Evolutionary conservation across 92 coral and sea anemone genomes (phyloP).

Genomic region (Muricea muricata): DNA sequence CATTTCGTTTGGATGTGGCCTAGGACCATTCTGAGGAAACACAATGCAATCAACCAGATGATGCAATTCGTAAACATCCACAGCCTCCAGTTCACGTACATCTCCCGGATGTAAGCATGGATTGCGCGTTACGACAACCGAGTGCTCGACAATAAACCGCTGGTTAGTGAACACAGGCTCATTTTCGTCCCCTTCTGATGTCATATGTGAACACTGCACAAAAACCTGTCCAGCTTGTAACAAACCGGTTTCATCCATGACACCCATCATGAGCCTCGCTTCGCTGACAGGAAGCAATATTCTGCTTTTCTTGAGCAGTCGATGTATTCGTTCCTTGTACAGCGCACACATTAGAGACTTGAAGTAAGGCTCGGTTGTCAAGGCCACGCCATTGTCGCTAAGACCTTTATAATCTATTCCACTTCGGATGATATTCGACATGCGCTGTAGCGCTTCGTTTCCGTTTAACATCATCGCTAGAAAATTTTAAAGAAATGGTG

Average conservation of each 20-base stretch:
- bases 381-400: conserved; percentile 76
- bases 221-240: conserved; percentile 89
- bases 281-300: conserved; percentile 82
- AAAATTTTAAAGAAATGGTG: too few species aligned
- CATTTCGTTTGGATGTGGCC: conserved; percentile 98
- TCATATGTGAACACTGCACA: conserved; percentile 80
- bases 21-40: conserved; percentile 82
- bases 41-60: conserved; percentile 95
- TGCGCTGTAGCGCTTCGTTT: conserved; percentile 77
- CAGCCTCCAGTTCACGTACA: conserved; percentile 84
- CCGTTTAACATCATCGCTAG: conserved; percentile 89
- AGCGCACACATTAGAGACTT: conserved; percentile 82
- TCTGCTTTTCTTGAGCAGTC: conserved; percentile 80
- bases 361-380: conserved; percentile 96
- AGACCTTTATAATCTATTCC: conserved; percentile 80
- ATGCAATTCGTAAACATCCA: conserved; percentile 70
- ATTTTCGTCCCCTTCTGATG: conserved; percentile 73
- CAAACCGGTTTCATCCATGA: conserved; percentile 93
- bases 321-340: conserved; percentile 84
- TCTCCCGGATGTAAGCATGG: conserved; percentile 99
- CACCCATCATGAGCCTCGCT: conserved; percentile 98
- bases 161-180: conserved; percentile 59
- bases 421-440: conserved; percentile 76
- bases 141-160: conserved; percentile 65
- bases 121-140: conserved; percentile 87